phyloP scores from a whole-genome alignment of 2,797 vertebrate genomes.

The Melanotaenia nigrans region DNA sequence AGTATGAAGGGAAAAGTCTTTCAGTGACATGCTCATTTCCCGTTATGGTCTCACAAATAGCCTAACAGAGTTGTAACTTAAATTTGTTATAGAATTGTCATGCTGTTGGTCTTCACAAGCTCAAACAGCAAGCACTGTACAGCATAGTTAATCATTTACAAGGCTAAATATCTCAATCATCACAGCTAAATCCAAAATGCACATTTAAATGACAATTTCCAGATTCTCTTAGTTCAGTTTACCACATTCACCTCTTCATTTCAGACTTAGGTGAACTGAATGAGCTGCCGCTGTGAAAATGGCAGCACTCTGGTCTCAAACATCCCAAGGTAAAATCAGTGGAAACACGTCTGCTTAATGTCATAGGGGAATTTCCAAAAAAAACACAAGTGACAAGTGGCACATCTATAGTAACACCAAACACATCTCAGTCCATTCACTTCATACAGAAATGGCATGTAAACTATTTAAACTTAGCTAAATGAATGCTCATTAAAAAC shows the following conservation, averaged over 20 bases:
- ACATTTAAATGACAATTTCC: conserved; percentile 59
- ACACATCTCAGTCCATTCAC: conserved; percentile 55
- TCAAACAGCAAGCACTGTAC: conserved; percentile 81
- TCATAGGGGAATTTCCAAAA: conserved; percentile 33
- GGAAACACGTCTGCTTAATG: conserved; percentile 36
- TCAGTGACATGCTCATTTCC: conserved; percentile 67
- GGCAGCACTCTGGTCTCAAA: conserved; percentile 17
- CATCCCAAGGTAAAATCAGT: conserved; percentile 26
- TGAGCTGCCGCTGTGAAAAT: conserved; percentile 5
- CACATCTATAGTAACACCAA: conserved; percentile 67
- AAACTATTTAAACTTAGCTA: conserved; percentile 52
- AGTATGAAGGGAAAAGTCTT: conserved; percentile 34
- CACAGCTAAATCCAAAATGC: conserved; percentile 75
- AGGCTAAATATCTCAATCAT: conserved; percentile 73
- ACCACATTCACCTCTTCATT: conserved; percentile 5
- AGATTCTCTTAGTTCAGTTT: conserved; percentile 34
- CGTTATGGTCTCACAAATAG: conserved; percentile 53
- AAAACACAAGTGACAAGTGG: conserved; percentile 51
- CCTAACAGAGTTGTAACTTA: conserved; percentile 57
- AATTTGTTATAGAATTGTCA: conserved; percentile 65
- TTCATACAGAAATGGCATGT: conserved; percentile 50
- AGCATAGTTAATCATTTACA: conserved; percentile 77
- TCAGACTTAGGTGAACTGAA: conserved; percentile 27
- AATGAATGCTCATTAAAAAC: conserved; percentile 52
- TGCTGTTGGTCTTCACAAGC: conserved; percentile 77